Base-by-base conservation (phyloP, 1,140 invertebrate species). In the Drosophila simulans region DNA sequence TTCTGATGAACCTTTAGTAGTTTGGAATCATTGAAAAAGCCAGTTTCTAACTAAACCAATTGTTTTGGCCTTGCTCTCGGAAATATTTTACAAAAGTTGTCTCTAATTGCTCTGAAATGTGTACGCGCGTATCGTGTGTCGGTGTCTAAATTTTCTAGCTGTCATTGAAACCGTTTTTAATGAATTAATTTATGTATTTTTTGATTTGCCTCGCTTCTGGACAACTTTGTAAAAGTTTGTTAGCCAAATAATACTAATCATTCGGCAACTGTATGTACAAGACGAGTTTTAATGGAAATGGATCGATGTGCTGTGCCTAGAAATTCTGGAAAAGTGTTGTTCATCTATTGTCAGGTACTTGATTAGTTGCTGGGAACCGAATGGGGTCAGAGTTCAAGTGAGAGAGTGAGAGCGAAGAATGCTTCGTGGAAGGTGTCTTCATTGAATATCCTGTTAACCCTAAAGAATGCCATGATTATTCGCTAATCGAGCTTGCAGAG, bases 331-430 rank as follows among this genome's bases (percentile, higher is more conserved):
- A 59, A 43, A 34, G 55, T 77, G n/a, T 60, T 43, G 51, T 77
- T 69, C 59, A 84, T 70, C 89, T 91, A 91, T 91, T 91, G 88
- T 91, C 88, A 91, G 88, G 88, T 91, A 91, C 88, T 91, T 91
- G 81, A 88, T 88, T 89, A 84, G 66, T 83, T 86, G 40, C 45
- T 48, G 72, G 65, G 31, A 65, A 71, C 37, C 53, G 58, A 55
- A 48, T 39, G 35, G 46, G 40, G 45, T 49, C 39, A 56, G 43
- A 59, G 45, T 40, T 52, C 34, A n/a, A 34, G 37, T 27, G 48
- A 48, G 31, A 39, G 58, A 15, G 25, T 49, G 52, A 31, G 31
- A 20, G 34, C 11, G 17, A 20, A 10, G 37, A 39, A 39, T 39
- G 13, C 37, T 39, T 10, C 13, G 25, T 27, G n/a, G 13, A 49